phyloP scores from a whole-genome alignment of 2,797 vertebrate genomes.

The Syngnathus acus region DNA sequence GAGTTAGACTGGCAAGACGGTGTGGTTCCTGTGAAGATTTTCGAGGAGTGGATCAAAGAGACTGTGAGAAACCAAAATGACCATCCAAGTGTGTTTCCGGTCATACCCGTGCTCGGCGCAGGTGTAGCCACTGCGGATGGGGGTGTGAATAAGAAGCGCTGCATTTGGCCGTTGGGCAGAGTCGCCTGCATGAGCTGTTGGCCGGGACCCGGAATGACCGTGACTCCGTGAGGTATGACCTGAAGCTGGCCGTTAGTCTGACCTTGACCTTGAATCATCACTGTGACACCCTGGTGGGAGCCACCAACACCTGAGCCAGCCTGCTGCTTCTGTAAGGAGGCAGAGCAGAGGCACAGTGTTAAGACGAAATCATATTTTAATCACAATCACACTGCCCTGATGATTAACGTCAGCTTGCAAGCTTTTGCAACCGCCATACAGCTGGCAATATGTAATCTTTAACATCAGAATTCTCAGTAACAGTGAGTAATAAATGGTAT shows the following conservation, averaged over 20 bases:
- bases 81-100: not conserved
- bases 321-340: slow-evolving; percentile 61
- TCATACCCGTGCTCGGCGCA: slow-evolving; percentile 75
- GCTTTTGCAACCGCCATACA: not conserved
- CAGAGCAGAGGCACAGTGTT: not conserved
- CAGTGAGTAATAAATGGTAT: no score
- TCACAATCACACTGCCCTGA: not conserved
- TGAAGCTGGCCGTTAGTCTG: slow-evolving; percentile 94
- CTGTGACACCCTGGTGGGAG: slow-evolving; percentile 80
- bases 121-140: slow-evolving; percentile 69
- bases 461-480: no score
- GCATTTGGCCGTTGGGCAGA: slow-evolving; percentile 91
- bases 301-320: slow-evolving; percentile 38
- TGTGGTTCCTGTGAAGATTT: slow-evolving; percentile 31
- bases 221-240: slow-evolving; percentile 90
- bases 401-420: not conserved
- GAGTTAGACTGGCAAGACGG: slow-evolving; percentile 51
- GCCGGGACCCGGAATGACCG: slow-evolving; percentile 88
- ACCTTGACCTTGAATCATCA: slow-evolving; percentile 95
- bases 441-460: not conserved
- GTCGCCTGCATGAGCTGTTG: slow-evolving; percentile 98
- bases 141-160: slow-evolving; percentile 93
- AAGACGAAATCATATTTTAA: not conserved
- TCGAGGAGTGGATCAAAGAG: not conserved
- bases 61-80: not conserved